Base-by-base conservation (phyloP, 2,113 vertebrate species). In the Columba janthina region DNA sequence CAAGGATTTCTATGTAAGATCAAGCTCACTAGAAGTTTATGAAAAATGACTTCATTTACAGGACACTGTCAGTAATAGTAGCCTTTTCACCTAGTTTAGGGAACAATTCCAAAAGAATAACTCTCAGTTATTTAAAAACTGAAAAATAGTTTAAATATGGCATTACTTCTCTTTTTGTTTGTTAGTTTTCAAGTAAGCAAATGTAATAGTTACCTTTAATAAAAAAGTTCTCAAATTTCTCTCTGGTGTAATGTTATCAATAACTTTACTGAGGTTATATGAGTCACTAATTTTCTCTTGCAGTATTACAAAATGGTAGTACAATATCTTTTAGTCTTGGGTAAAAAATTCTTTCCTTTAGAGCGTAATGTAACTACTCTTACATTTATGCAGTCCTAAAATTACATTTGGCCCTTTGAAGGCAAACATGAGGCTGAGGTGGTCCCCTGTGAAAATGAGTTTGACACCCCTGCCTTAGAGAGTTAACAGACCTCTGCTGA, bases 131-230 rank as follows among this genome's bases (percentile, higher is more conserved):
- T 48, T 48, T 44, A 85, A 88, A 74, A 74, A 28, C 2, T 15
- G 8, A 24, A 65, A 77, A 79, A 24, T 15, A 24, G 0, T 62
- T 71, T 7, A 73, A 69, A 42, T 21, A 34, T 2, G 0, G 36
- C 3, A 50, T 40, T 36, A 22, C 3, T 9, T 12, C 16, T 11
- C 29, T 50, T 15, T 34, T 12, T 53, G 38, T 48, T 40, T 42
- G 42, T 44, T 44, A 16, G 15, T 10, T 5, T 44, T 44, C 42
- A 38, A 64, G 8, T 53, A 72, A 42, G 0, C 2, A 65, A 61
- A 71, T 17, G 0, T 50, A 84, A 65, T 6, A 9, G 0, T 29
- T 70, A 25, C 3, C 2, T 21, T 56, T 28, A 53, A 20, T 29
- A 44, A n/a, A n/a, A 58, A 46, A 25, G 3, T 9, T 21, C 7